A percentile compares a stretch with the other conserved stretches of the same genome.
These are phyloP conservation scores for Bathybates hornii DNA, from an alignment of 2,113 vertebrate species.

Conservation along the genomic window DNA sequence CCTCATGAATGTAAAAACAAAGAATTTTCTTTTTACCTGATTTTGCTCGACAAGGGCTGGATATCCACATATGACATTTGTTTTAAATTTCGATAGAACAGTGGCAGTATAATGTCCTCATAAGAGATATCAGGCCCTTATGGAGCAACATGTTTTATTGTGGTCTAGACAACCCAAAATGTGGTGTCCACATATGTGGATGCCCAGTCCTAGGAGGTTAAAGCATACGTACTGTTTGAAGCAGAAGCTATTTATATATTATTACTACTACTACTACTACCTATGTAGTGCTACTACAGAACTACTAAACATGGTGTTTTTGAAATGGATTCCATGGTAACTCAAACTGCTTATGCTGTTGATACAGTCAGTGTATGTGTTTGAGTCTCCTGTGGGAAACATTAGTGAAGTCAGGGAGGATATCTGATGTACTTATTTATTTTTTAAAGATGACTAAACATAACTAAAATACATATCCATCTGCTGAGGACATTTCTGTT, in stretches of 20 bases:
- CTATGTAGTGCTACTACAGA: neutral
- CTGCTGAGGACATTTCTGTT: neutral
- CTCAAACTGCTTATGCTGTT: neutral
- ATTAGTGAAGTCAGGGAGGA: neutral
- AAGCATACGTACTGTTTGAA: neutral
- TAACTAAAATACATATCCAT: neutral
- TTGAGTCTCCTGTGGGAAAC: neutral
- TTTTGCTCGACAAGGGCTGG: neutral
- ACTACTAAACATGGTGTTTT: neutral
- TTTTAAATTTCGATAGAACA: neutral
- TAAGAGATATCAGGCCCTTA: neutral
- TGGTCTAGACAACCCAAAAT: neutral
- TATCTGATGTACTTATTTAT: neutral
- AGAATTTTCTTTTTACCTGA: neutral
- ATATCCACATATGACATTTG: neutral
- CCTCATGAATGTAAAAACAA: neutral
- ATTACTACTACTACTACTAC: neutral
- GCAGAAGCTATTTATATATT: neutral
- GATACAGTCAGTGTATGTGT: neutral
- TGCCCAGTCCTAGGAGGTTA: neutral
- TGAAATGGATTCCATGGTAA: neutral
- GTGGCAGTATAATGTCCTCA: neutral
- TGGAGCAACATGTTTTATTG: neutral
- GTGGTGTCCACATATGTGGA: neutral
- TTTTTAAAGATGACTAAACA: neutral